These are phyloP conservation scores for Sisyra terminalis DNA, from an alignment of 2,888 invertebrate genomes.

Conservation along the genomic window DNA sequence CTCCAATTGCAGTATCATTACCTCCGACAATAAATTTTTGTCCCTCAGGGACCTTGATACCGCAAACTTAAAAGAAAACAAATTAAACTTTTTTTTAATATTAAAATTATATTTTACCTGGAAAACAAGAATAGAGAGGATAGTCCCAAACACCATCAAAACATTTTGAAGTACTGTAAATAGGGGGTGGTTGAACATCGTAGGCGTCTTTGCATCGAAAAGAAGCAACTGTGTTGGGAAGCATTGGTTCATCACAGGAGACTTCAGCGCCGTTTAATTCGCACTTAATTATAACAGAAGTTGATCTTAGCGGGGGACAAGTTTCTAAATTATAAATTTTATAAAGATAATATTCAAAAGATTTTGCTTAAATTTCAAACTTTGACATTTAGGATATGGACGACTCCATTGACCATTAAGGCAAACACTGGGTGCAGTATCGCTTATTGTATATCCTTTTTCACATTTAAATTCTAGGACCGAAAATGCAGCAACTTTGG, in stretches of 20 bases:
- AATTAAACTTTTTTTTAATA: no score
- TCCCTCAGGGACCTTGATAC: constrained; percentile 18
- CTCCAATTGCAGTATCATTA: constrained; percentile 16
- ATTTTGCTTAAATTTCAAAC: no score
- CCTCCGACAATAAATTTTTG: constrained; percentile 19
- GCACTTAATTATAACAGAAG: no score
- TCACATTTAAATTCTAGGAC: no score
- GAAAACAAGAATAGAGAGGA: constrained; percentile 8
- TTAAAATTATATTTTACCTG: constrained; percentile 10
- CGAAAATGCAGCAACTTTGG: no score
- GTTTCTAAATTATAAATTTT: no score
- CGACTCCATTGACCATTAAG: no score
- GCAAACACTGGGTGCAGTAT: no score
- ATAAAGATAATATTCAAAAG: no score
- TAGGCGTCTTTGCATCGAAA: constrained; percentile 10
- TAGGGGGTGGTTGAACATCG: not conserved
- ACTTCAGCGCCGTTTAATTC: not conserved
- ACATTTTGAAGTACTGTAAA: constrained; percentile 5
- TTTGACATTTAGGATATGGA: no score
- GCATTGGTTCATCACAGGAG: constrained; percentile 7
- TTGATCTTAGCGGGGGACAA: no score
- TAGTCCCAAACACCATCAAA: constrained; percentile 9
- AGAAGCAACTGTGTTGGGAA: constrained; percentile 8
- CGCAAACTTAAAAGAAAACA: constrained; percentile 22
- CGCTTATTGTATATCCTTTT: no score